Percentiles rank a stretch among this genome's conserved stretches.
Evolutionary conservation across 2,797 vertebrate species (phyloP).

Genomic region (Tolypeutes matacus): DNA sequence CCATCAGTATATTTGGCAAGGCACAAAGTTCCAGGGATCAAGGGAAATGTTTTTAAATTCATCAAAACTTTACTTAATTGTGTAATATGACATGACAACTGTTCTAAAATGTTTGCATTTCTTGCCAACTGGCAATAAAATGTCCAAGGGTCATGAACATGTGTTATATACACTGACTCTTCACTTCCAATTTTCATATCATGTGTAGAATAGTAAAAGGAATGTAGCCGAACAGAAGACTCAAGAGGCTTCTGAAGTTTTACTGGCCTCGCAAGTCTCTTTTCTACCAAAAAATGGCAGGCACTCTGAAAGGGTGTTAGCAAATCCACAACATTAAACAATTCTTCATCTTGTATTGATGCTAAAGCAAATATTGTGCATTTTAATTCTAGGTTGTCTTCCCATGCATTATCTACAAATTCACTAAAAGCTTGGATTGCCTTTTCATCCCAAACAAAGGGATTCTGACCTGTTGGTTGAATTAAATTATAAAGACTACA

Average conservation of each 20-base stretch:
- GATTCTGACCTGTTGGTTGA: slow-evolving; percentile 88
- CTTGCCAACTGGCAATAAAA: slow-evolving; percentile 96
- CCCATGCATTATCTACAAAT: slow-evolving; percentile 90
- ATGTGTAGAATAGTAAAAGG: slow-evolving; percentile 95
- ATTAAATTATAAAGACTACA: slow-evolving; percentile 95
- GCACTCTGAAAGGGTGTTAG: slow-evolving; percentile 95
- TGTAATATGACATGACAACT: slow-evolving; percentile 88
- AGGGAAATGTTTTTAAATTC: slow-evolving; percentile 82
- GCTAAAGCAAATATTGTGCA: slow-evolving; percentile 96
- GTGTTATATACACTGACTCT: slow-evolving; percentile 91
- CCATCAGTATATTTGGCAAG: slow-evolving; percentile 94
- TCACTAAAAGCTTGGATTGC: slow-evolving; percentile 89
- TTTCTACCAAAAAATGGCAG: slow-evolving; percentile 90
- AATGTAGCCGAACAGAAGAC: slow-evolving; percentile 89
- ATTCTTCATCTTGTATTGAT: slow-evolving; percentile 88
- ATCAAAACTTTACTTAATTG: slow-evolving; percentile 86
- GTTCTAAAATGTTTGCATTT: slow-evolving; percentile 88
- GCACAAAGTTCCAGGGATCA: slow-evolving; percentile 89
- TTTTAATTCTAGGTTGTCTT: slow-evolving; percentile 89
- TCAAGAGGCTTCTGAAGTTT: slow-evolving; percentile 86
- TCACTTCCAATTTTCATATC: slow-evolving; percentile 94
- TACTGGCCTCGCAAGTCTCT: slow-evolving; percentile 86
- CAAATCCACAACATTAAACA: slow-evolving; percentile 94
- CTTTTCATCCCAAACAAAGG: slow-evolving; percentile 91
- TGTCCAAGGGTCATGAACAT: slow-evolving; percentile 88